Base-by-base conservation (phyloP, 2,797 vertebrate species). In the Momotus momota region DNA sequence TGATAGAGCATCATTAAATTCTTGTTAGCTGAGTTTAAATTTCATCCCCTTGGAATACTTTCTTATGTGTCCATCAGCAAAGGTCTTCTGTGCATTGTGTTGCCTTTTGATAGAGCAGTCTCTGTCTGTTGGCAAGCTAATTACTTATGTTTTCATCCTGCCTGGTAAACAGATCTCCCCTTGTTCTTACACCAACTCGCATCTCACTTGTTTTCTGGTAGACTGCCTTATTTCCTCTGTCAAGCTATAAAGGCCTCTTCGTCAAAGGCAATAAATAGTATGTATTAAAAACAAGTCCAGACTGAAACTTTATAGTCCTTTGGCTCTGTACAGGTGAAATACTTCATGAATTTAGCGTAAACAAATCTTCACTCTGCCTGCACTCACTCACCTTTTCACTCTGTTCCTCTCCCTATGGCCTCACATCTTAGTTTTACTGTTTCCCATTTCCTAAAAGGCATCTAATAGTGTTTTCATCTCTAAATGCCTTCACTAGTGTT, bases 151-250 rank as follows among this genome's bases (percentile, higher is more conserved):
- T 94, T 96, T 95, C 73, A 88, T 93, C n/a, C 54, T 91, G 54
- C 70, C 72, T 90, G 51, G 85, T 93, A 93, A 97, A 93, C 51
- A 79, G 54, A 94, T 81, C 84, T 90, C 54, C 62, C n/a, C 51
- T 90, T 93, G 65, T 84, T 93, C 75, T 81, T 83, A 60, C 1
- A 0, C 0, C 21, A 21, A 38, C 69, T 96, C 77, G 73, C 0
- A 4, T 85, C 51, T 94, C 35, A 0, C 65, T 94, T 88, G 51
- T 86, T 93, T 92, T 78, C 72, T 86, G 43, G 33, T 79, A 75
- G 81, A 83, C 25, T 70, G 80, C 77, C 91, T 86, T 94, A 43
- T 88, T 93, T 81, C 43, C 92, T 84, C 79, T 86, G 87, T 79
- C 73, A 88, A 69, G 46, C 7, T 88, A 41, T 41, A 72, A 92